A percentile compares a stretch with the other conserved stretches of the same genome.
These are phyloP conservation scores for Aethina tumida DNA, from an alignment of 1,140 invertebrate genomes.

Conservation along the genomic window DNA sequence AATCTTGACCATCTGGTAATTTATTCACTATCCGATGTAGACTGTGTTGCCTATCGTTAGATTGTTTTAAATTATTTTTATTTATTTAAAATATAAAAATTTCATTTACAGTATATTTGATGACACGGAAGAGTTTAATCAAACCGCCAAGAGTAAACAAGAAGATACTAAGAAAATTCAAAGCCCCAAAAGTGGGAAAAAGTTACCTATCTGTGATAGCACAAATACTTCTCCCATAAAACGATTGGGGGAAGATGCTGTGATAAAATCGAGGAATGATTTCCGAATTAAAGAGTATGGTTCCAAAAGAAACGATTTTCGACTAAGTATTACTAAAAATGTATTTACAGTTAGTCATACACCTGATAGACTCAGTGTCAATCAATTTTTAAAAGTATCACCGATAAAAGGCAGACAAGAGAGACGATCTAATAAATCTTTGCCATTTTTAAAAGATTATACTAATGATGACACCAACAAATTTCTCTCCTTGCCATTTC, in stretches of 20 bases:
- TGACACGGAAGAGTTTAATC: not conserved
- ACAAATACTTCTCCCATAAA: conserved; percentile 6
- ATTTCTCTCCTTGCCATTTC: conserved; percentile 2
- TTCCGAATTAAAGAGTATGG: conserved; percentile 10
- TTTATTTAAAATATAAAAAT: not conserved
- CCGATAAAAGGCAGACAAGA: conserved; percentile 1
- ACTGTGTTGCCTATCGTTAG: too few relatives aligned
- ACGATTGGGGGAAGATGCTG: conserved; percentile 7
- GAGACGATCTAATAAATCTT: conserved; percentile 2
- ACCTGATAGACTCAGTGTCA: conserved; percentile 7
- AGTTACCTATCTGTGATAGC: not conserved
- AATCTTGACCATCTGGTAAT: conserved; percentile 3
- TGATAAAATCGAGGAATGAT: conserved; percentile 6
- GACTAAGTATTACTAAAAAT: not conserved
- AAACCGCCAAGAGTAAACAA: conserved; percentile 3
- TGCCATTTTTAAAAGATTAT: conserved; percentile 12
- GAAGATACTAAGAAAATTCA: not conserved
- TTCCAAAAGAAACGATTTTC: conserved; percentile 2
- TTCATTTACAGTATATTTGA: conserved; percentile 7
- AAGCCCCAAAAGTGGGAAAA: not conserved
- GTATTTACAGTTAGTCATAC: conserved; percentile 10
- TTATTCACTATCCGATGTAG: too few relatives aligned
- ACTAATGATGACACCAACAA: conserved; percentile 5
- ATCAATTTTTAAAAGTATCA: conserved; percentile 11
- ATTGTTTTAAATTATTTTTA: not conserved